Conservation (phyloP, 2,888 invertebrate species). For the Tenodera sinensis region DNA sequence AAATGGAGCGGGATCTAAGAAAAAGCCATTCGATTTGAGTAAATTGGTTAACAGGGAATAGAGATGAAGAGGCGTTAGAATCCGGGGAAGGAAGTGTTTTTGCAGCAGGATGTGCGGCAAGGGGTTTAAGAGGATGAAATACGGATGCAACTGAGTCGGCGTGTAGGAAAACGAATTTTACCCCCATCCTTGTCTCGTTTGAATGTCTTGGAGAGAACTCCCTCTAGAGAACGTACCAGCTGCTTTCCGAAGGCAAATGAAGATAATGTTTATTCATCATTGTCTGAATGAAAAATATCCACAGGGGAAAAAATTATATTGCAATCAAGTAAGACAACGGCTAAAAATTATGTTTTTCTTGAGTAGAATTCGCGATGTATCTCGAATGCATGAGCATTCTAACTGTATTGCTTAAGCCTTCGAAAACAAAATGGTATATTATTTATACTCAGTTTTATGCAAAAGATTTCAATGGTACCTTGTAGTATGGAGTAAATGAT, state of each 20-base stretch:
- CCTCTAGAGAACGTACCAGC: background rate
- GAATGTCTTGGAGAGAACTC: background rate
- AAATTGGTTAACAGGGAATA: no score
- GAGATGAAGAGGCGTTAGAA: background rate
- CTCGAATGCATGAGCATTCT: background rate
- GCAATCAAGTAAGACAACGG: no score
- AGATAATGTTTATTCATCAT: background rate
- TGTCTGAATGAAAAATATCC: background rate
- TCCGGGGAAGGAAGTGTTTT: background rate
- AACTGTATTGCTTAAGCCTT: no score
- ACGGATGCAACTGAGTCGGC: background rate
- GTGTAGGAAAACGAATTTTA: background rate
- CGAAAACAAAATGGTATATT: no score
- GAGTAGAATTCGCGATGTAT: background rate
- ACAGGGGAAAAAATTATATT: background rate
- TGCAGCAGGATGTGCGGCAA: background rate
- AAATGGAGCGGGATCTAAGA: no score
- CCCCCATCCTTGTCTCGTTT: background rate
- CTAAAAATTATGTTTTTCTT: background rate
- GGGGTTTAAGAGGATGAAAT: background rate
- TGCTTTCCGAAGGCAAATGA: background rate
- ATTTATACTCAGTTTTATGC: no score
- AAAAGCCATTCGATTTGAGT: no score
- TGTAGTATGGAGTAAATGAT: no score
- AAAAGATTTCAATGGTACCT: no score